Conservation (phyloP, 2,888 invertebrate species). For the Trichogramma dendrolimi region DNA sequence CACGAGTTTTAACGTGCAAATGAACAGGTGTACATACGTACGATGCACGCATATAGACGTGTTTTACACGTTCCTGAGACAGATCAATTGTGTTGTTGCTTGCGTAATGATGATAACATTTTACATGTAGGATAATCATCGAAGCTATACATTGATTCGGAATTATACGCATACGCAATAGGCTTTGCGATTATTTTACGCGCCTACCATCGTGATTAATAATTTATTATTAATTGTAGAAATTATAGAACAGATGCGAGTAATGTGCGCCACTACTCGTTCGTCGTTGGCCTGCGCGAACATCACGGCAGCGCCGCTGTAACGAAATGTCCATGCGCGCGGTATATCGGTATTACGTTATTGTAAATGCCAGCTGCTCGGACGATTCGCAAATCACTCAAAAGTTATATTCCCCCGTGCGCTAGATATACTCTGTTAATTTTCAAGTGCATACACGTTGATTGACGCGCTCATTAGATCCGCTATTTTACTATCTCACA, state of each 20-base stretch:
- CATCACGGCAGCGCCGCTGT: no score
- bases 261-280: no score
- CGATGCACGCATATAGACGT: not conserved
- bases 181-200: no score
- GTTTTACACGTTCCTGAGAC: conserved; percentile 34
- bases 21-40: conserved; percentile 30
- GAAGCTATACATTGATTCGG: not conserved
- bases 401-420: conserved; percentile 35
- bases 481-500: conserved; percentile 38
- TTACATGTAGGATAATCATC: conserved; percentile 14
- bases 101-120: not conserved
- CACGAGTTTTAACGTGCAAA: conserved; percentile 13
- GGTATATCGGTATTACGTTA: no score
- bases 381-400: conserved; percentile 36
- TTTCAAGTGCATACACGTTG: conserved; percentile 21
- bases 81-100: conserved; percentile 36
- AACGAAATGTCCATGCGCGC: not conserved
- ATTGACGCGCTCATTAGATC: conserved; percentile 39
- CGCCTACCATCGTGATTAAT: no score
- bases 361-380: no score
- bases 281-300: no score
- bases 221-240: no score
- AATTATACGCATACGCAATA: no score
- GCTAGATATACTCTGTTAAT: conserved; percentile 24
- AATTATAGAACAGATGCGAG: no score